A percentile compares a stretch with the other conserved stretches of the same genome.
Evolutionary conservation across 2,113 vertebrate species (phyloP).

Genomic region (Hystrix brachyura): DNA sequence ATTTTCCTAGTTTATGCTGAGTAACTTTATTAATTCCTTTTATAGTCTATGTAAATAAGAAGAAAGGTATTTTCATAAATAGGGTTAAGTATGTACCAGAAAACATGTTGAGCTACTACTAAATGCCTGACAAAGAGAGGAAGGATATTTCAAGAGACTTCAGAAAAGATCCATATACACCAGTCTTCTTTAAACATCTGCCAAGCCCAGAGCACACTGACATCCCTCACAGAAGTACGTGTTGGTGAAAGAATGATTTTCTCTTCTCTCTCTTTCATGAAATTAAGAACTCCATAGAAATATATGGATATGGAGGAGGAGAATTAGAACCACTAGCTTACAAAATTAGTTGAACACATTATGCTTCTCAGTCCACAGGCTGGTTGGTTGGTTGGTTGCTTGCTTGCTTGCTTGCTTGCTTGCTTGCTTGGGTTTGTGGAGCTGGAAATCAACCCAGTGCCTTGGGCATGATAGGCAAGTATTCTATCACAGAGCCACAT

Average conservation of each 20-base stretch:
- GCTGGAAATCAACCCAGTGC: background rate
- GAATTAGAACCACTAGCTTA: background rate
- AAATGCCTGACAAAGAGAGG: background rate
- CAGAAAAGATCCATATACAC: background rate
- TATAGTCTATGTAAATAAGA: slow-evolving; percentile 19
- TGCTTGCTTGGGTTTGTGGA: background rate
- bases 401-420: background rate
- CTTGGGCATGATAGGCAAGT: background rate
- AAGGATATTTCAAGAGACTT: background rate
- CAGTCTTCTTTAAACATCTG: background rate
- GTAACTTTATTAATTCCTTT: background rate
- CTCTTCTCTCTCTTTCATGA: background rate
- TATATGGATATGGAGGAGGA: background rate
- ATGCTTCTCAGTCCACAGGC: background rate
- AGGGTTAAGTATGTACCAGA: background rate
- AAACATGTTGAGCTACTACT: background rate
- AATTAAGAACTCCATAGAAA: background rate
- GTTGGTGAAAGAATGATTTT: background rate
- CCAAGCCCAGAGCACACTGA: background rate
- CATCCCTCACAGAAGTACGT: background rate
- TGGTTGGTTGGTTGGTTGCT: background rate
- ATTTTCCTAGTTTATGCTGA: slow-evolving; percentile 48
- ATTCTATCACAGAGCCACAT: background rate
- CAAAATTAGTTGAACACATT: background rate
- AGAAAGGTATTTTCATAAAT: background rate